Evolutionary conservation across 2,113 vertebrate genomes (phyloP).

Genomic region (zebrafish (Danio rerio)): GRCz12tu NC_133182.1:54385501-54386000

Average conservation of each 20-base stretch:
- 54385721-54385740: slow-evolving; percentile 95
- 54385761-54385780: slow-evolving; percentile 97
- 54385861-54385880: slow-evolving; percentile 65
- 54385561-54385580: background rate
- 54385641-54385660: too few species aligned
- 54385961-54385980: background rate
- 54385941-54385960: background rate
- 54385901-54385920: too few species aligned
- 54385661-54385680: slow-evolving; percentile 10
- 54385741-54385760: slow-evolving; percentile 96
- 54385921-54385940: too few species aligned
- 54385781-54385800: slow-evolving; percentile 97
- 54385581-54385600: background rate
- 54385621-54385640: too few species aligned
- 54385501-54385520: background rate
- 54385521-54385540: slow-evolving; percentile 1
- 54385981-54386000: slow-evolving; percentile 97
- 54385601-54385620: too few species aligned
- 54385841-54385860: slow-evolving; percentile 98
- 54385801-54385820: slow-evolving; percentile 98
- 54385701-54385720: slow-evolving; percentile 96
- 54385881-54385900: background rate
- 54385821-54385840: slow-evolving; percentile 96
- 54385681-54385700: slow-evolving; percentile 79
- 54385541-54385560: background rate